phyloP scores from a whole-genome alignment of 2,888 invertebrate genomes.

The Agonopterix heracliana region DNA sequence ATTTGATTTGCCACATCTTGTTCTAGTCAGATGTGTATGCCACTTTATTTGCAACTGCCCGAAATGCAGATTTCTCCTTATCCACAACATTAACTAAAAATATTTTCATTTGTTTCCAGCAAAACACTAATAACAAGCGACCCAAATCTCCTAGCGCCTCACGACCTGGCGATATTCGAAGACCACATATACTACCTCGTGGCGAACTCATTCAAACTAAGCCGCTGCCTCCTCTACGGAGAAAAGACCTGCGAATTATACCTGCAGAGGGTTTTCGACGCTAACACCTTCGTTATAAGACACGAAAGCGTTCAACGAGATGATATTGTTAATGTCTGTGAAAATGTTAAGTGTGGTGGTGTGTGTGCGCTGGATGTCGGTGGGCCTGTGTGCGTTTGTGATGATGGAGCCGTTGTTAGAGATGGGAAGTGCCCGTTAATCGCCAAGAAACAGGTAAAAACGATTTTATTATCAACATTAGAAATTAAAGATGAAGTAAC shows the following conservation, averaged over 20 bases:
- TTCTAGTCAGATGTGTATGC: conserved; percentile 14
- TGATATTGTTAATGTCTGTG: conserved; percentile 62
- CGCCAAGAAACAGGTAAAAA: conserved; percentile 30
- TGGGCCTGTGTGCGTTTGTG: conserved; percentile 70
- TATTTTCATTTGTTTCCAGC: conserved; percentile 27
- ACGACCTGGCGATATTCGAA: conserved; percentile 83
- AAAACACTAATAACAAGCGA: conserved; percentile 57
- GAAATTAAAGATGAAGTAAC: no score
- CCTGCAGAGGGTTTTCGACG: conserved; percentile 54
- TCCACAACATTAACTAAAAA: no score
- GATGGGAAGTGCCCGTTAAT: conserved; percentile 31
- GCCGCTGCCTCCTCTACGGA: conserved; percentile 77
- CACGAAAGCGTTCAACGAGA: conserved; percentile 46
- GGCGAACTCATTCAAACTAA: conserved; percentile 70
- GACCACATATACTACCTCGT: conserved; percentile 84
- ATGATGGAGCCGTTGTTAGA: conserved; percentile 51
- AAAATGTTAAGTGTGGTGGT: conserved; percentile 64
- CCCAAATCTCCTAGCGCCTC: conserved; percentile 71
- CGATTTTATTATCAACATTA: background rate
- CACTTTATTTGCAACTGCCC: background rate
- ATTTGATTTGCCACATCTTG: conserved; percentile 16
- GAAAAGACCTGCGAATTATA: conserved; percentile 58
- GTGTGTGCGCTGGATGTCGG: conserved; percentile 75
- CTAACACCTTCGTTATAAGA: conserved; percentile 40
- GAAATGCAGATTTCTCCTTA: no score